Evolutionary conservation across 2,113 vertebrate species (phyloP).

Genomic region (Gasterosteus nipponicus): DNA sequence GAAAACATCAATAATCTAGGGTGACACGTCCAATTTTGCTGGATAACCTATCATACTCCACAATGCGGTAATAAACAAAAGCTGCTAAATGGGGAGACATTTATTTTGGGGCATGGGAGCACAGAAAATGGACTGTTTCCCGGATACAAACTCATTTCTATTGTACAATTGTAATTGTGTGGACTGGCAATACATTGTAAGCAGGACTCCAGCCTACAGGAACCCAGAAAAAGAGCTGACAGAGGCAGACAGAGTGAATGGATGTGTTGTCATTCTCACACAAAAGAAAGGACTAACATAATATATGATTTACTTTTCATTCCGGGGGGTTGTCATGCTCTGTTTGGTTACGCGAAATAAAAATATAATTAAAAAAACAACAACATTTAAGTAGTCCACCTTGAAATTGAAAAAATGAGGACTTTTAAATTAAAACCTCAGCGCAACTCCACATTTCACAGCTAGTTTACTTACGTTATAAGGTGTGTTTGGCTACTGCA

Average conservation of each 20-base stretch:
- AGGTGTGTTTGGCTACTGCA: slow-evolving; percentile 34
- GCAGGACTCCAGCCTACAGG: slow-evolving; percentile 5
- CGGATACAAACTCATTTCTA: slow-evolving; percentile 15
- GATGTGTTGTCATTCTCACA: slow-evolving; percentile 21
- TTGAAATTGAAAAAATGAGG: slow-evolving; percentile 6
- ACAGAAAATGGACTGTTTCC: slow-evolving; percentile 11
- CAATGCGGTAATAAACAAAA: slow-evolving; percentile 38
- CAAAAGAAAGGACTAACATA: background rate
- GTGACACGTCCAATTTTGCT: slow-evolving; percentile 51
- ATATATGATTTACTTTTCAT: slow-evolving; percentile 27
- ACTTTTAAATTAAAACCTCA: slow-evolving; percentile 47
- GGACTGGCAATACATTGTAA: slow-evolving; percentile 3
- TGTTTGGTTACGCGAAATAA: slow-evolving; percentile 26
- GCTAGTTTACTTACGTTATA: slow-evolving; percentile 50
- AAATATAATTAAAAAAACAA: background rate
- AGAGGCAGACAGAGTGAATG: slow-evolving; percentile 8
- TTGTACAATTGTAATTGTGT: slow-evolving; percentile 6
- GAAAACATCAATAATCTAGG: slow-evolving; percentile 42
- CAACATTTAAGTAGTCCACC: background rate
- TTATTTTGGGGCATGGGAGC: slow-evolving; percentile 11
- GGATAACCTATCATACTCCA: slow-evolving; percentile 38
- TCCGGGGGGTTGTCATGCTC: slow-evolving; percentile 27
- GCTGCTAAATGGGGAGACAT: slow-evolving; percentile 23
- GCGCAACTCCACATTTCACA: slow-evolving; percentile 56
- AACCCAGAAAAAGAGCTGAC: slow-evolving; percentile 28